These are phyloP conservation scores for Shargacucullia verbasci DNA, from an alignment of 2,888 invertebrate genomes.

Conservation along the genomic window DNA sequence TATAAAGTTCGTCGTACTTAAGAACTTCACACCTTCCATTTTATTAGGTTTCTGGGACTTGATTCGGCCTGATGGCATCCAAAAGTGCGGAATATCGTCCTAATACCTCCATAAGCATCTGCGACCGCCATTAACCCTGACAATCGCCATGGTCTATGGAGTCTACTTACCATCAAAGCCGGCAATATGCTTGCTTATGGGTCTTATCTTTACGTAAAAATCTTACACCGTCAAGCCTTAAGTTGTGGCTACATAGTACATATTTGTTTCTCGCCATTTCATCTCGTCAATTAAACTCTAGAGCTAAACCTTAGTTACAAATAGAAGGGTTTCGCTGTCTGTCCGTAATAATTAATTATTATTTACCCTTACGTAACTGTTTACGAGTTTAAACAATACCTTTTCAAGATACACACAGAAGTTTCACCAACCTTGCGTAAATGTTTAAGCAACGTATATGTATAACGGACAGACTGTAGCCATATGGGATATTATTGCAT, in stretches of 20 bases:
- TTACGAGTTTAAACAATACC: slow-evolving; percentile 48
- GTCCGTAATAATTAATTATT: slow-evolving; percentile 40
- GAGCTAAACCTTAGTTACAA: slow-evolving; percentile 44
- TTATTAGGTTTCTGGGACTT: slow-evolving; percentile 22
- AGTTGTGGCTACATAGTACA: slow-evolving; percentile 15
- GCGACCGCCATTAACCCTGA: slow-evolving; percentile 45
- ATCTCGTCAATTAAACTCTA: slow-evolving; percentile 43
- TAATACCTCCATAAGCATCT: slow-evolving; percentile 41
- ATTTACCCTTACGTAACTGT: slow-evolving; percentile 34
- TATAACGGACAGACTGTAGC: slow-evolving; percentile 15
- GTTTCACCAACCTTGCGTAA: slow-evolving; percentile 21
- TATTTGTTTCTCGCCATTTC: slow-evolving; percentile 29
- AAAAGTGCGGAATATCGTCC: slow-evolving; percentile 36
- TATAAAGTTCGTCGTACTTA: too few species aligned
- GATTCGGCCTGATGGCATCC: slow-evolving; percentile 18
- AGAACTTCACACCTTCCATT: background rate
- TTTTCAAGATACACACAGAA: slow-evolving; percentile 34
- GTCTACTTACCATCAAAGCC: slow-evolving; percentile 20
- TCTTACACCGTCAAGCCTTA: slow-evolving; percentile 10
- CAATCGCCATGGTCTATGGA: slow-evolving; percentile 29
- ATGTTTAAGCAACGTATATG: slow-evolving; percentile 15
- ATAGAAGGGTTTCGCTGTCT: slow-evolving; percentile 51
- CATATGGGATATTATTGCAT: slow-evolving; percentile 23
- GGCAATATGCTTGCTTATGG: slow-evolving; percentile 5
- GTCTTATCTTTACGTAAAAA: slow-evolving; percentile 41